Base-by-base conservation (phyloP, 2,113 vertebrate genomes). In the Nothobranchius kuhntae region DNA sequence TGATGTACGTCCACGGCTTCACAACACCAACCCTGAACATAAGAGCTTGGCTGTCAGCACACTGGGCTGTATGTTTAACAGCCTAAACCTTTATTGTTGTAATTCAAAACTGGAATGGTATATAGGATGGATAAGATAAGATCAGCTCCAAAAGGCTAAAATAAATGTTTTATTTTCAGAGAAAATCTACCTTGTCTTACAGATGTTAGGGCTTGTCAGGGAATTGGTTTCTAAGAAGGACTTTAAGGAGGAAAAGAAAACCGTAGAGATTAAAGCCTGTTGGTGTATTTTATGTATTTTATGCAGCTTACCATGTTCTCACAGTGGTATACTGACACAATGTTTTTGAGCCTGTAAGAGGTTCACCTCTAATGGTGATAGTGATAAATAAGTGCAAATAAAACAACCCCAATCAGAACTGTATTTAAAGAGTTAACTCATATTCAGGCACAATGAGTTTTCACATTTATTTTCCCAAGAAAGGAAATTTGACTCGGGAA, bases 71-170 rank as follows among this genome's bases (percentile, higher is more conserved):
- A 10, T 71, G 68, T 68, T 63, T 54, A 40, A 40, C 38, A 78
- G 40, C 72, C 30, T 57, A 75, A 86, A 82, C 84, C 78, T 71
- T 77, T 82, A 87, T 82, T 80, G 61, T 24, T 55, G 57, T 74
- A 68, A 86, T 84, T 79, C 65, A 66, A 69, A 58, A 61, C 75
- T 71, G 82, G 80, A 89, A 87, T 80, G 77, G 60, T 77, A 65
- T 66, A 74, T 64, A 48, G 66, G 15, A 13, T 65, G 17, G 70
- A 68, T 45, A 14, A 73, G 30, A 48, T 60, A 45, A 73, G 53
- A 45, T 46, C 56, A 73, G 44, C 42, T 79, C 30, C 45, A 11
- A 72, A 73, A 12, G 55, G 38, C 61, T 21, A 59, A 71, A 52
- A 59, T 53, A 45, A 56, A 15, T 30, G 70, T 76, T 67, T 53